Conservation (phyloP, 2,113 vertebrate genomes). For the Elaphurus davidianus region DNA sequence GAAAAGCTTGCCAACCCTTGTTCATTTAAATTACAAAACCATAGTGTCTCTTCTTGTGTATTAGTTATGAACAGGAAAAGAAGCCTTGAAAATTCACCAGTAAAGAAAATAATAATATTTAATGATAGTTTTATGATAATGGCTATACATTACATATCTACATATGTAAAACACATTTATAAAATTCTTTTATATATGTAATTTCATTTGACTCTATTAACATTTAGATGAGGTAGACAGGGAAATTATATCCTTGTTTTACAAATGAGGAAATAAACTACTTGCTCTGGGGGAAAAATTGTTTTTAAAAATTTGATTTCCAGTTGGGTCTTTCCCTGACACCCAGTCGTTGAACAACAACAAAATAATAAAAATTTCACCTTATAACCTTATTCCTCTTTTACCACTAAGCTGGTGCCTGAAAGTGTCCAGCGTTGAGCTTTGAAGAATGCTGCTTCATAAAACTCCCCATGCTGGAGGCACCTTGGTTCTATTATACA, state of each 20-base stretch:
- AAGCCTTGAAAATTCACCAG: not conserved
- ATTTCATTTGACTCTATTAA: not conserved
- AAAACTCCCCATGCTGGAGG: not conserved
- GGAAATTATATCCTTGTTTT: not conserved
- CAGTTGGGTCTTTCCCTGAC: not conserved
- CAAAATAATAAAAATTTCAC: not conserved
- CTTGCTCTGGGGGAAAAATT: not conserved
- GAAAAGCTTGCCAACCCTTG: not conserved
- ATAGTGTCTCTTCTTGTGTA: not conserved
- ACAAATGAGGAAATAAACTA: not conserved
- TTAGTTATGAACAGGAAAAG: not conserved
- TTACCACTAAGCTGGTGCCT: not conserved
- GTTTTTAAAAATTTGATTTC: not conserved
- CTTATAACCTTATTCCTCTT: not conserved
- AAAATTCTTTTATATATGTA: not conserved
- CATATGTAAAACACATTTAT: not conserved
- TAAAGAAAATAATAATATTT: not conserved
- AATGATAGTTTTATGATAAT: not conserved
- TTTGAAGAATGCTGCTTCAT: not conserved
- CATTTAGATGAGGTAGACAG: not conserved
- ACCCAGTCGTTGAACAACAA: not conserved
- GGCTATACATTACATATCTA: not conserved
- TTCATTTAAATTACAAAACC: not conserved
- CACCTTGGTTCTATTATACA: not conserved
- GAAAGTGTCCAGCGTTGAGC: not conserved